Percentiles rank a stretch among this genome's conserved stretches.
Evolutionary conservation across 1,140 invertebrate species (phyloP).

Genomic region (Colletes latitarsis): DNA sequence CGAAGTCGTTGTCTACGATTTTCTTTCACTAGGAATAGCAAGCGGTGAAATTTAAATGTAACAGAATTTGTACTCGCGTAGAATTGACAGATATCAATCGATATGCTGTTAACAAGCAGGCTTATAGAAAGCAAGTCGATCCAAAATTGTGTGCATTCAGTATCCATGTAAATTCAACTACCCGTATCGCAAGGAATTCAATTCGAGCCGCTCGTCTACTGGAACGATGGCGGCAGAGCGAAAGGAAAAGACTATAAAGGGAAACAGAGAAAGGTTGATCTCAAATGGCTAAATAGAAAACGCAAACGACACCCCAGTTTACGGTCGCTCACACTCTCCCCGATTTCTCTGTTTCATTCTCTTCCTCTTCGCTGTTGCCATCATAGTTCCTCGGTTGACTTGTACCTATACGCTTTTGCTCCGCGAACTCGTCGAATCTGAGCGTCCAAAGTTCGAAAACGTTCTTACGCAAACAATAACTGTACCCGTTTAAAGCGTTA

Average conservation of each 20-base stretch:
- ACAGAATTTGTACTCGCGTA: conserved; percentile 13
- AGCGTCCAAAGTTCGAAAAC: conserved; percentile 19
- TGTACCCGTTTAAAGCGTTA: too few relatives aligned
- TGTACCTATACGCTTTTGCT: conserved; percentile 39
- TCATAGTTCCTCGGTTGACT: conserved; percentile 47
- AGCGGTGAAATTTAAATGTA: background rate
- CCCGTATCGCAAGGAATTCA: conserved; percentile 70
- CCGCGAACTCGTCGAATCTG: conserved; percentile 19
- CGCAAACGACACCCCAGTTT: conserved; percentile 76
- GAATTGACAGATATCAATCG: conserved; percentile 54
- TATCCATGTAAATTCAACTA: conserved; percentile 70
- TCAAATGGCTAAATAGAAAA: conserved; percentile 78
- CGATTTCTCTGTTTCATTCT: conserved; percentile 52
- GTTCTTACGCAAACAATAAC: background rate
- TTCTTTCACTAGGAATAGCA: background rate
- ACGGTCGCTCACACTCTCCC: conserved; percentile 71
- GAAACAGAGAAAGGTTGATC: conserved; percentile 54
- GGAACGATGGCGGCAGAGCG: conserved; percentile 52
- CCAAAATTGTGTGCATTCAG: conserved; percentile 55
- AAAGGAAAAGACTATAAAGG: conserved; percentile 51
- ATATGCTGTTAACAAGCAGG: conserved; percentile 46
- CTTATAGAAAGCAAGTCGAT: conserved; percentile 49
- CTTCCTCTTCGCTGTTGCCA: background rate
- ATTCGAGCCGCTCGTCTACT: conserved; percentile 68
- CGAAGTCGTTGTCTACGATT: background rate